These are phyloP conservation scores for Entomyzon cyanotis DNA, from an alignment of 2,113 vertebrate genomes.

Conservation along the genomic window DNA sequence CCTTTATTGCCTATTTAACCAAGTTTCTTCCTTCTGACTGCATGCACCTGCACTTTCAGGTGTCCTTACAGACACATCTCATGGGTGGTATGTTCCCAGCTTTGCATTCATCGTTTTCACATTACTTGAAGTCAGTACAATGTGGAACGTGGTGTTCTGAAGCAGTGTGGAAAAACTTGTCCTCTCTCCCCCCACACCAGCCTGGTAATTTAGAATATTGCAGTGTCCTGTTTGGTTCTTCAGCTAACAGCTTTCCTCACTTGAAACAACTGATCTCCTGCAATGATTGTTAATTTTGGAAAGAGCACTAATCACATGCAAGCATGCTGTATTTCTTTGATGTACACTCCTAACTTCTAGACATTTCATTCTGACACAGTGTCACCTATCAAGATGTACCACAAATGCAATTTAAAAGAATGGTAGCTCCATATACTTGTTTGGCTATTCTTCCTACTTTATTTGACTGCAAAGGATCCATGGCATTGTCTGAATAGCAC, in stretches of 20 bases:
- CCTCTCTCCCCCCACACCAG: accelerated
- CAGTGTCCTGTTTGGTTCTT: background rate
- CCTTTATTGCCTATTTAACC: background rate
- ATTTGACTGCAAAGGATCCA: background rate
- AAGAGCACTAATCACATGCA: background rate
- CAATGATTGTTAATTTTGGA: background rate
- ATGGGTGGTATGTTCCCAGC: background rate
- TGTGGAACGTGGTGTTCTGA: background rate
- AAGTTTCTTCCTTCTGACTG: background rate
- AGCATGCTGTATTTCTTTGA: background rate
- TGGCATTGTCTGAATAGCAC: background rate
- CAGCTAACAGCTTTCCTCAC: background rate
- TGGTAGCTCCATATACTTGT: background rate
- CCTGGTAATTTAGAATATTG: background rate
- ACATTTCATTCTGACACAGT: background rate
- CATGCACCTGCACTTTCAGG: background rate
- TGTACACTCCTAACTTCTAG: background rate
- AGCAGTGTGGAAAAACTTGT: background rate
- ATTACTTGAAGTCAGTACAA: background rate
- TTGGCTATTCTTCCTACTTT: background rate
- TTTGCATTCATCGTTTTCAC: background rate
- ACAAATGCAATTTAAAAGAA: background rate
- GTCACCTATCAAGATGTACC: background rate
- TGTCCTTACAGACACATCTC: background rate
- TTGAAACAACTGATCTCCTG: background rate